These are phyloP conservation scores for Cyrtorhinus lividipennis DNA, from an alignment of 1,140 invertebrate genomes.

Conservation along the genomic window DNA sequence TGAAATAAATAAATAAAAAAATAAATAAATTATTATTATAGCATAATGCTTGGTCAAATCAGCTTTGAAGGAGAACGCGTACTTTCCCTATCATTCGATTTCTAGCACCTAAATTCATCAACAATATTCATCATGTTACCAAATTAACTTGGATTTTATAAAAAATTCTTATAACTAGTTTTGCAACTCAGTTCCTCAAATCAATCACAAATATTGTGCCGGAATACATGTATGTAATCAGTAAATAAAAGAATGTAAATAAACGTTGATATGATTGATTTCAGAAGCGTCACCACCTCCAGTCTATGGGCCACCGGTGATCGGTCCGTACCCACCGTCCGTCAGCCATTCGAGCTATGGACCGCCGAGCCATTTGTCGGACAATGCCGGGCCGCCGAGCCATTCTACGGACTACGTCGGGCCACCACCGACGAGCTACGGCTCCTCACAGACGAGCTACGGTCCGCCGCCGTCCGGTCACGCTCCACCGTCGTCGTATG, in stretches of 20 bases:
- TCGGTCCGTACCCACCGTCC: neutral
- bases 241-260: neutral
- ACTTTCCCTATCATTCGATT: too few species aligned
- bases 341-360: slow-evolving; percentile 1
- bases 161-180: neutral
- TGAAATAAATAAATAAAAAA: too few species aligned
- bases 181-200: neutral
- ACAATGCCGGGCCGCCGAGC: neutral
- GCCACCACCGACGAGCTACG: slow-evolving; percentile 10
- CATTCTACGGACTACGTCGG: neutral
- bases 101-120: neutral
- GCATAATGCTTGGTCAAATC: too few species aligned
- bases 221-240: neutral
- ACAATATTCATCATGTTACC: neutral
- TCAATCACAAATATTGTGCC: neutral
- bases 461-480: neutral
- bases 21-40: too few species aligned
- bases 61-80: too few species aligned
- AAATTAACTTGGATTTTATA: neutral
- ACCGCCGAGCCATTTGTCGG: neutral
- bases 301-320: slow-evolving; percentile 10
- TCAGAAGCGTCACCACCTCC: slow-evolving; percentile 7
- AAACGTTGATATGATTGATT: neutral
- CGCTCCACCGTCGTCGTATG: slow-evolving; percentile 1
- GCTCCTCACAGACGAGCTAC: slow-evolving; percentile 1